Base-by-base conservation (phyloP, 2,888 invertebrate genomes). In the Tanypteryx hageni region DNA sequence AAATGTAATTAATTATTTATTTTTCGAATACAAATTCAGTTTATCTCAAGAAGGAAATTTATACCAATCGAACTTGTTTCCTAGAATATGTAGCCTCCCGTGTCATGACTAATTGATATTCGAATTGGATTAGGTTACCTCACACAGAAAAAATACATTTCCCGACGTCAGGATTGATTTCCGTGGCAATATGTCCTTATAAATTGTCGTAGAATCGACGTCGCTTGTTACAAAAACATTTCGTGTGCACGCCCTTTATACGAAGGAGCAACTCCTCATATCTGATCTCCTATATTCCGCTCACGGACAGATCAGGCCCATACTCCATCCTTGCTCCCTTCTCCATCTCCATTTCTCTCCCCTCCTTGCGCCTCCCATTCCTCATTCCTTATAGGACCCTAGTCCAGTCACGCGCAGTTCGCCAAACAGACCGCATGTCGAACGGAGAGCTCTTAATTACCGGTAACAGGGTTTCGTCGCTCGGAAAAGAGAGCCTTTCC, bases 381-480 rank as follows among this genome's bases (percentile, higher is more conserved):
- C 86, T 61, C 61, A 61, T 89, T 64, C 89, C 89, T 89, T 89
- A 89, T 89, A 89, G 64, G 64, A 89, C 89, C 89, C 61, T 44
- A 89, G 89, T 86, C 86, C 86, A 59, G 86, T 89, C 89, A 89
- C 89, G 89, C 64, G 89, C 89, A 31, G 44, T 27, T 64, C 22
- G 31, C 89, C 89, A 89, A 89, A 89, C 89, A 89, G 89, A 64
- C 89, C 89, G 64, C 89, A 89, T 89, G 89, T 89, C 89, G 89
- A 89, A 89, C 89, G n/a, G 89, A 64, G 89, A 89, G 89, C 89
- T 89, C 89, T 89, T 89, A 89, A 89, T 89, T 89, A 89, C 89
- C 89, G 89, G 89, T 89, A 89, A 89, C 89, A 89, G 89, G 89
- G 89, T 89, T 89, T 89, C 64, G 89, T 89, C 89, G 89, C 89